Evolutionary conservation across 2,113 vertebrate genomes (phyloP).

Genomic region (Gnathonemus longibarbis): DNA sequence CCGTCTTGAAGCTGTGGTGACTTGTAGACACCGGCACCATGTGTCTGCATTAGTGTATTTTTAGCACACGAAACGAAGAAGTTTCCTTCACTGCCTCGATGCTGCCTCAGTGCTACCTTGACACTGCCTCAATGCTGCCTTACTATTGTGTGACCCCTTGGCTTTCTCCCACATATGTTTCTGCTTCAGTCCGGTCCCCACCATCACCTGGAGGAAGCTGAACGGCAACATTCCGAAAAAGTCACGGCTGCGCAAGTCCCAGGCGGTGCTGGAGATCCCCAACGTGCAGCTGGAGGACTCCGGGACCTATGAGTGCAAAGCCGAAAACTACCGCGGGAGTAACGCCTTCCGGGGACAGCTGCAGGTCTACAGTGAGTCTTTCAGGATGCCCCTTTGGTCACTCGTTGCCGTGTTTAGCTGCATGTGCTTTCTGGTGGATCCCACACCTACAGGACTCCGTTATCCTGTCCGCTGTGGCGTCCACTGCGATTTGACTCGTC

Average conservation of each 20-base stretch:
- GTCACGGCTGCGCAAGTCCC: constrained; percentile 85
- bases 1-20: background rate
- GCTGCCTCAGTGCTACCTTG: background rate
- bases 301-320: constrained; percentile 87
- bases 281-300: constrained; percentile 89
- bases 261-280: constrained; percentile 91
- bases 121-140: background rate
- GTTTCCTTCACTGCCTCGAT: background rate
- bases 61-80: background rate
- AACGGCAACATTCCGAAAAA: constrained; percentile 90
- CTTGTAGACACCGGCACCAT: background rate
- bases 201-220: constrained; percentile 94
- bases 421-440: background rate
- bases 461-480: background rate
- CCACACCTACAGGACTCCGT: background rate
- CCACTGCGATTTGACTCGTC: background rate
- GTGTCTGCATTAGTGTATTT: background rate
- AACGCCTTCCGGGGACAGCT: constrained; percentile 89
- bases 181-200: constrained; percentile 80
- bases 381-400: background rate
- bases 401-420: background rate
- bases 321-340: constrained; percentile 84
- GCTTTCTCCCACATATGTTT: constrained; percentile 21
- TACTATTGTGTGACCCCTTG: background rate
- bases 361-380: constrained; percentile 89